These are phyloP conservation scores for Mamestra configurata DNA, from an alignment of 1,140 invertebrate species.

Conservation along the genomic window DNA sequence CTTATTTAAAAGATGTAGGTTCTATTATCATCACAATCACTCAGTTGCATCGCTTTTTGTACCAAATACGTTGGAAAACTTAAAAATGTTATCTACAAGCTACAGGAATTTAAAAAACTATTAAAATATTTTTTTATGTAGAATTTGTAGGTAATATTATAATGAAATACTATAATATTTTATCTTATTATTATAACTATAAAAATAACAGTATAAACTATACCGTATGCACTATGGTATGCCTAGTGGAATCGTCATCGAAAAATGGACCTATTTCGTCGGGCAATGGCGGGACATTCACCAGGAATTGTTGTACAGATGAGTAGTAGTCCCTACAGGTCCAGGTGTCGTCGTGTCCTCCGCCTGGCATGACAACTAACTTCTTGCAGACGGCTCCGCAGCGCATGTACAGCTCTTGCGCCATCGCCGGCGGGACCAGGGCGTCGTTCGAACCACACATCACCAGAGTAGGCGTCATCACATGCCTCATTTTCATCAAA, in stretches of 20 bases:
- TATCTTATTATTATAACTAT: constrained; percentile 16
- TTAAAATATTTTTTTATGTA: constrained; percentile 47
- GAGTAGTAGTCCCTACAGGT: constrained; percentile 80
- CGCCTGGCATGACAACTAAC: constrained; percentile 91
- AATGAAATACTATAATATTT: constrained; percentile 33
- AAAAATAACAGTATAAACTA: constrained; percentile 52
- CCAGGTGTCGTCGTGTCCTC: constrained; percentile 97
- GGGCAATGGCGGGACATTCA: constrained; percentile 71
- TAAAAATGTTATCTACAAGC: constrained; percentile 25
- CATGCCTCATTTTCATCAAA: constrained; percentile 90
- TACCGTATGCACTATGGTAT: constrained; percentile 65
- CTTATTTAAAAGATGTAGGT: neutral
- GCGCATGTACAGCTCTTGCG: constrained; percentile 91
- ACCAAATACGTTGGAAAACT: constrained; percentile 39
- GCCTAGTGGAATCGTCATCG: constrained; percentile 59
- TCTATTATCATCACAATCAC: neutral
- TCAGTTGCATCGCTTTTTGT: constrained; percentile 41
- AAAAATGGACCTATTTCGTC: constrained; percentile 64
- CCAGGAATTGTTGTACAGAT: constrained; percentile 75
- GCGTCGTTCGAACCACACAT: constrained; percentile 94
- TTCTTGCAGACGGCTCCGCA: constrained; percentile 92
- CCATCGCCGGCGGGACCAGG: constrained; percentile 95
- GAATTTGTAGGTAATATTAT: constrained; percentile 51
- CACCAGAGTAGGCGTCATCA: constrained; percentile 92
- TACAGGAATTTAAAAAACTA: constrained; percentile 39